Percentiles rank a stretch among this genome's conserved stretches.
Evolutionary conservation across 2,113 vertebrate genomes (phyloP).

Genomic region (Engystomops pustulosus): DNA sequence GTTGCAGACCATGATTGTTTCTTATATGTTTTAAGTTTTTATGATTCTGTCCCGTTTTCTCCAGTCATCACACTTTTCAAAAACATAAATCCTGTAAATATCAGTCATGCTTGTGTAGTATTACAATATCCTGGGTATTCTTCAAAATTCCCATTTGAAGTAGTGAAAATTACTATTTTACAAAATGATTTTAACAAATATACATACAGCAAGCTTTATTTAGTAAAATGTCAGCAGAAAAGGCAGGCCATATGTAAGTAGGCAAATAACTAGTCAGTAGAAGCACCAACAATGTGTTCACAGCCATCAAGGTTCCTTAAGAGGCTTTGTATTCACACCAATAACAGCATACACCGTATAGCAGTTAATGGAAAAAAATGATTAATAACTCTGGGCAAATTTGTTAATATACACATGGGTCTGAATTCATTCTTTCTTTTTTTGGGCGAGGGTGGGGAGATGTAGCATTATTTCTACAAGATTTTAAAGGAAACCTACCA

Average conservation of each 20-base stretch:
- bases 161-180: constrained; percentile 12
- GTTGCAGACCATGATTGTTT: neutral
- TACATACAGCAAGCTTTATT: constrained; percentile 53
- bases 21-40: neutral
- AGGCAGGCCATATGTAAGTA: neutral
- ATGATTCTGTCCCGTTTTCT: neutral
- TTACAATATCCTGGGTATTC: neutral
- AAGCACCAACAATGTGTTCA: constrained; percentile 20
- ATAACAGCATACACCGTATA: neutral
- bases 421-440: neutral
- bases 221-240: constrained; percentile 41
- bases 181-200: constrained; percentile 41
- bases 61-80: constrained; percentile 16
- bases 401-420: neutral
- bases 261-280: constrained; percentile 19
- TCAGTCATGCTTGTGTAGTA: constrained; percentile 41
- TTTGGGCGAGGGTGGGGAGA: too few species aligned
- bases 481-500: too few species aligned
- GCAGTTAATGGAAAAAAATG: neutral
- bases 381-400: neutral
- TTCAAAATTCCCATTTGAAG: neutral
- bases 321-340: neutral
- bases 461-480: too few species aligned
- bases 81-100: constrained; percentile 24
- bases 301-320: neutral